Conservation (phyloP, 1,140 invertebrate genomes). For the Ruditapes philippinarum region DNA sequence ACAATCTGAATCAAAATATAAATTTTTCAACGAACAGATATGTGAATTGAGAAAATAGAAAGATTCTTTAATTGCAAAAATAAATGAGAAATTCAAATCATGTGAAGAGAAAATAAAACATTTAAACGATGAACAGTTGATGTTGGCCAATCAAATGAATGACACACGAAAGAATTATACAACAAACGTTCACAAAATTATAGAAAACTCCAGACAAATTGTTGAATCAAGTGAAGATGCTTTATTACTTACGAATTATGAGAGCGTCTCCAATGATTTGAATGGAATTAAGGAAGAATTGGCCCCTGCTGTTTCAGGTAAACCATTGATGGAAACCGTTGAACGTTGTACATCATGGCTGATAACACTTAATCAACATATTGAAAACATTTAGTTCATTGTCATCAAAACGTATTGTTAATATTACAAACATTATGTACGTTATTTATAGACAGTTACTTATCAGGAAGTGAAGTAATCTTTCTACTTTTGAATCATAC, state of each 20-base stretch:
- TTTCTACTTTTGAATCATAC: too few relatives aligned
- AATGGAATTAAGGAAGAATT: background rate
- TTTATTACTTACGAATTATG: background rate
- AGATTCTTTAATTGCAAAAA: background rate
- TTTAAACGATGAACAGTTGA: background rate
- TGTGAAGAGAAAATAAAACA: background rate
- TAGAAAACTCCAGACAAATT: background rate
- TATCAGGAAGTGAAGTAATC: too few relatives aligned
- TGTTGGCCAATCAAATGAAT: background rate
- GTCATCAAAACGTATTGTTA: too few relatives aligned
- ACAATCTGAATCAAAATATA: background rate
- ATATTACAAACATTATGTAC: too few relatives aligned
- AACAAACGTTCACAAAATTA: background rate
- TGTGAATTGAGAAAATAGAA: background rate
- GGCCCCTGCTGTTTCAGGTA: slow-evolving; percentile 1
- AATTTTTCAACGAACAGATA: background rate
- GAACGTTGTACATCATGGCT: slow-evolving; percentile 4
- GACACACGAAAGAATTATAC: background rate
- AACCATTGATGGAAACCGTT: slow-evolving; percentile 23
- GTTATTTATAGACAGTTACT: too few relatives aligned
- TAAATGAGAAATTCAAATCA: background rate
- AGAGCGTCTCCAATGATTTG: background rate
- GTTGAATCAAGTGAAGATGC: background rate
- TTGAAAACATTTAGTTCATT: background rate
- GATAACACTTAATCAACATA: background rate